Conservation (phyloP, 2,888 invertebrate genomes). For the Drosophila paranaensis region DNA sequence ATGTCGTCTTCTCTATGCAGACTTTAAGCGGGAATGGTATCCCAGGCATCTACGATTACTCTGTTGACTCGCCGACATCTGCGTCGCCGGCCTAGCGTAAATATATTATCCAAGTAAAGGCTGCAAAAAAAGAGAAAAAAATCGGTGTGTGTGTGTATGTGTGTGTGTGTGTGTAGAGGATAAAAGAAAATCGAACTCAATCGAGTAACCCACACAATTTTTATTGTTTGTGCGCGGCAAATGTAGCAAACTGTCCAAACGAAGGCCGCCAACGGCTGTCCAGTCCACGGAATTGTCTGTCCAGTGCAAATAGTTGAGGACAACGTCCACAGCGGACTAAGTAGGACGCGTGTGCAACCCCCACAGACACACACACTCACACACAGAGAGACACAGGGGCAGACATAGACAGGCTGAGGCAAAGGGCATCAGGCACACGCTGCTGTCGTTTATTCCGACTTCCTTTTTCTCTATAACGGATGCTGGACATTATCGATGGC, state of each 20-base stretch:
- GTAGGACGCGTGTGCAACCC: slow-evolving; percentile 71
- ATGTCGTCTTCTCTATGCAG: not conserved
- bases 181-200: slow-evolving; percentile 55
- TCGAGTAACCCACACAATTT: slow-evolving; percentile 63
- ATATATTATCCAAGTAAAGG: slow-evolving; percentile 59
- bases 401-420: slow-evolving; percentile 8
- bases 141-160: not conserved
- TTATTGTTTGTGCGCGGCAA: slow-evolving; percentile 71
- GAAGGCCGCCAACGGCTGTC: slow-evolving; percentile 49
- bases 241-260: slow-evolving; percentile 75
- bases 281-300: slow-evolving; percentile 36
- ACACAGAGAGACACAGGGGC: slow-evolving; percentile 7
- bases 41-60: slow-evolving; percentile 67
- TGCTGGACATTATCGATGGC: slow-evolving; percentile 80
- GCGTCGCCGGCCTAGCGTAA: slow-evolving; percentile 45
- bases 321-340: slow-evolving; percentile 27
- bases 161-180: not conserved
- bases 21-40: slow-evolving; percentile 13
- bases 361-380: slow-evolving; percentile 46
- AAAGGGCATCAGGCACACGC: slow-evolving; percentile 59
- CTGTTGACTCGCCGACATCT: slow-evolving; percentile 68
- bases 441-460: slow-evolving; percentile 72
- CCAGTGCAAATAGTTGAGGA: slow-evolving; percentile 67
- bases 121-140: slow-evolving; percentile 31
- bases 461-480: slow-evolving; percentile 77